Base-by-base conservation (phyloP, 2,113 vertebrate species). In the Nothocercus julius region DNA sequence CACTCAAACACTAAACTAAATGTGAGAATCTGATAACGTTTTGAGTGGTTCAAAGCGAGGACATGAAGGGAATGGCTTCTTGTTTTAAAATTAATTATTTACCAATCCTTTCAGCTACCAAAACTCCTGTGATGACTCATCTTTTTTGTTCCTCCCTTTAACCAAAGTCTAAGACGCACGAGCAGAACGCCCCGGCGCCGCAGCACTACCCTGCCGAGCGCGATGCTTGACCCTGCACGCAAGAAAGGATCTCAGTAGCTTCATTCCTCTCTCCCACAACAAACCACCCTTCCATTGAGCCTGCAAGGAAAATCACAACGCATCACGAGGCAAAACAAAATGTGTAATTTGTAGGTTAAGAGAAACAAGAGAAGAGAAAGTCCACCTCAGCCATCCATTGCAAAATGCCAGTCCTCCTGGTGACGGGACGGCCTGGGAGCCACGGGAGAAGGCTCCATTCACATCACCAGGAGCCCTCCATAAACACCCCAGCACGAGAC, bases 11-110 rank as follows among this genome's bases (percentile, higher is more conserved):
- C 73, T 95, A 73, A 73, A 58, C 82, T 84, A 25, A 32, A 82
- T 30, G 70, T 89, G 81, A 89, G 86, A 93, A 95, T 90, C 53
- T 73, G 56, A 91, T 84, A 70, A 94, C 82, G 81, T 92, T 94
- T 90, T 56, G 59, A 94, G 88, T 7, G 36, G 80, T 32, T 90
- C 45, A 85, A 95, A 92, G 54, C 74, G 34, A 59, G 87, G 81
- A 76, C 87, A 82, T 25, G 75, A 34, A 90, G 85, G 74, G 92
- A 82, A 89, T 53, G 67, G 63, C 63, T 79, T 88, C 82, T 96
- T 88, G 85, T 7, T 92, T 95, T 84, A 22, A 92, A 83, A 94
- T 97, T 95, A 96, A 96, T 95, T 94, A 96, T 95, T 95, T 94
- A 97, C 93, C 76, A 79, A 36, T 53, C 88, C 84, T 94, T 96